Evolutionary conservation across 2,797 vertebrate genomes (phyloP).

Genomic region (Dipus sagitta): DNA sequence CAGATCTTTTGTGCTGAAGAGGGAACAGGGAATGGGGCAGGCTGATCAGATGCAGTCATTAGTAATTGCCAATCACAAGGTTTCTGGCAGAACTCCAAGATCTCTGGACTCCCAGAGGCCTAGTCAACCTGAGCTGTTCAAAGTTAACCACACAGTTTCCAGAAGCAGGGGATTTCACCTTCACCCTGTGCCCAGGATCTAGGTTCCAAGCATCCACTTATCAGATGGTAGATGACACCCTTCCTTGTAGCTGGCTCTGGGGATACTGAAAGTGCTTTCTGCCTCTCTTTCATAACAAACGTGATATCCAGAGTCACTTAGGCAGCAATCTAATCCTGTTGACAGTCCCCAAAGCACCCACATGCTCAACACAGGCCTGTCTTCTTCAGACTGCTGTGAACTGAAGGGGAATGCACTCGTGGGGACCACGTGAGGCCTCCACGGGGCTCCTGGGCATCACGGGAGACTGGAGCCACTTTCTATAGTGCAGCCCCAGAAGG

Average conservation of each 20-base stretch:
- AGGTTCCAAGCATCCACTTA: background rate
- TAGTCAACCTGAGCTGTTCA: no score
- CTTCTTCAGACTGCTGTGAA: background rate
- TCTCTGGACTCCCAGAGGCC: no score
- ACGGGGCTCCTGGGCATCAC: background rate
- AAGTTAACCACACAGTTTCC: background rate
- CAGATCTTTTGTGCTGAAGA: no score
- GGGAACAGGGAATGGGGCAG: no score
- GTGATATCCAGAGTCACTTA: background rate
- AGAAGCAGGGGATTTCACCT: no score
- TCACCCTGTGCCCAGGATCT: background rate
- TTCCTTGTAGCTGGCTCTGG: background rate
- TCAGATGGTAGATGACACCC: background rate
- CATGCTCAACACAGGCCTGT: fast-evolving
- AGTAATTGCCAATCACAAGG: no score
- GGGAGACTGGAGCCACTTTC: background rate
- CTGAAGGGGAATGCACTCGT: fast-evolving
- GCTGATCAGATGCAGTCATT: no score
- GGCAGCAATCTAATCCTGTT: background rate
- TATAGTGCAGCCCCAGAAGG: background rate
- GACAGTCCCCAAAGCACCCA: background rate
- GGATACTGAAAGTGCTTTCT: background rate
- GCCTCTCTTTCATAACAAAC: background rate
- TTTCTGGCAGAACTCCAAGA: no score
- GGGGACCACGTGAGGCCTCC: background rate